phyloP scores from a whole-genome alignment of 1,140 invertebrate genomes.

The Scaptomyza hsui region DNA sequence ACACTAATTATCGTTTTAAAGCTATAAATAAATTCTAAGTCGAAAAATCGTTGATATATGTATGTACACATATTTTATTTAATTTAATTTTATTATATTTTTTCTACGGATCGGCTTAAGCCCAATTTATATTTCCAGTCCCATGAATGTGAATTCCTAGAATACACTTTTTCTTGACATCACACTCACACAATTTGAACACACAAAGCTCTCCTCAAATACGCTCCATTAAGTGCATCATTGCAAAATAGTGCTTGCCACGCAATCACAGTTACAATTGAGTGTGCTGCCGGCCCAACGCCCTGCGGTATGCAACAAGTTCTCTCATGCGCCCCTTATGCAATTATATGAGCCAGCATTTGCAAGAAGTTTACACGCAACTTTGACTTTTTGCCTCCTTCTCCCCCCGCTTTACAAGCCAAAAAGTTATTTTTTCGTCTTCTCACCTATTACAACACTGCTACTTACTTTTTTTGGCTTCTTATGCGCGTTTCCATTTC shows the following conservation, averaged over 20 bases:
- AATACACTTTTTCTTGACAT: no score
- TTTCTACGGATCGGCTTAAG: no score
- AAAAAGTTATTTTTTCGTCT: conserved; percentile 39
- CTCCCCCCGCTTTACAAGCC: conserved; percentile 23
- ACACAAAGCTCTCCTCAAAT: background rate
- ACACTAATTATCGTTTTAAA: no score
- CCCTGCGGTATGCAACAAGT: conserved; percentile 56
- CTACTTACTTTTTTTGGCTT: conserved; percentile 26
- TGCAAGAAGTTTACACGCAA: conserved; percentile 52
- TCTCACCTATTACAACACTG: background rate
- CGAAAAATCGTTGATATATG: no score
- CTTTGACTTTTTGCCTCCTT: conserved; percentile 44
- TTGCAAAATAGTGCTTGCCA: conserved; percentile 34
- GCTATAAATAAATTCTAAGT: no score
- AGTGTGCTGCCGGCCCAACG: conserved; percentile 1
- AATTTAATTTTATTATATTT: no score
- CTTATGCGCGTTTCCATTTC: conserved; percentile 47
- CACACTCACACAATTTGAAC: background rate
- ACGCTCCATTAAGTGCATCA: conserved; percentile 19
- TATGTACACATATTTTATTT: no score
- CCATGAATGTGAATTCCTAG: no score
- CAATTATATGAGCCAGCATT: conserved; percentile 61
- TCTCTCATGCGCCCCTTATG: conserved; percentile 53
- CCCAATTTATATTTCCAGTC: no score
- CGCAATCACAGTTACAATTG: conserved; percentile 48